Evolutionary conservation across 2,888 invertebrate genomes (phyloP).

Genomic region (Clanis bilineata): DNA sequence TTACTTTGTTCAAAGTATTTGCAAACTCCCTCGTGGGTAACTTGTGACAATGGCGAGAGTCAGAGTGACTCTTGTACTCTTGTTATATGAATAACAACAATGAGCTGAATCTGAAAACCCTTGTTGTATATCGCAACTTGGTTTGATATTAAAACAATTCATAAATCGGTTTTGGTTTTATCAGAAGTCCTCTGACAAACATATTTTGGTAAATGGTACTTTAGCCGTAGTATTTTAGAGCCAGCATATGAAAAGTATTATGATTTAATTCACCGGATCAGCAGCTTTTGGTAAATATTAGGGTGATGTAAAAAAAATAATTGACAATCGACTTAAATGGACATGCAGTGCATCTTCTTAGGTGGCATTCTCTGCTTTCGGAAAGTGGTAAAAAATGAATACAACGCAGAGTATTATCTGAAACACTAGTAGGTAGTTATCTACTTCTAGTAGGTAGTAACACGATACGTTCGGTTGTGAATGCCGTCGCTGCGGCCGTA

Average conservation of each 20-base stretch:
- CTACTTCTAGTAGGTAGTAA: neutral
- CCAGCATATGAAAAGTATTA: too few species aligned
- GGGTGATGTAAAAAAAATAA: too few species aligned
- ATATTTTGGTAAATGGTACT: too few species aligned
- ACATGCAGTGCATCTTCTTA: too few species aligned
- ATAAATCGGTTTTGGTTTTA: neutral
- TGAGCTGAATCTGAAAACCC: neutral
- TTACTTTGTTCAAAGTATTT: constrained; percentile 1
- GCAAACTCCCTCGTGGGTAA: neutral
- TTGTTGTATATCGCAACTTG: too few species aligned
- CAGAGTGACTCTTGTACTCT: neutral
- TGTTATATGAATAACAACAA: neutral
- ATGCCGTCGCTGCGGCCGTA: neutral
- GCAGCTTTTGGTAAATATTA: too few species aligned
- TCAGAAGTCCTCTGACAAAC: too few species aligned
- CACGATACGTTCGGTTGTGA: neutral
- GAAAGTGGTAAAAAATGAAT: too few species aligned
- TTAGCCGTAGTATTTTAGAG: too few species aligned
- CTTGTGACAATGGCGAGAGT: neutral
- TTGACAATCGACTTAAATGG: too few species aligned
- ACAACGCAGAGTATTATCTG: neutral
- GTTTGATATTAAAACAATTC: neutral
- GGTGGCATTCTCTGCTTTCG: too few species aligned
- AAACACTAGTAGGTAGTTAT: neutral
- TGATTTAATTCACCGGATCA: too few species aligned